Percentiles rank a stretch among this genome's conserved stretches.
phyloP scores from a whole-genome alignment of 2,797 vertebrate species.

The Galago senegalensis region DNA sequence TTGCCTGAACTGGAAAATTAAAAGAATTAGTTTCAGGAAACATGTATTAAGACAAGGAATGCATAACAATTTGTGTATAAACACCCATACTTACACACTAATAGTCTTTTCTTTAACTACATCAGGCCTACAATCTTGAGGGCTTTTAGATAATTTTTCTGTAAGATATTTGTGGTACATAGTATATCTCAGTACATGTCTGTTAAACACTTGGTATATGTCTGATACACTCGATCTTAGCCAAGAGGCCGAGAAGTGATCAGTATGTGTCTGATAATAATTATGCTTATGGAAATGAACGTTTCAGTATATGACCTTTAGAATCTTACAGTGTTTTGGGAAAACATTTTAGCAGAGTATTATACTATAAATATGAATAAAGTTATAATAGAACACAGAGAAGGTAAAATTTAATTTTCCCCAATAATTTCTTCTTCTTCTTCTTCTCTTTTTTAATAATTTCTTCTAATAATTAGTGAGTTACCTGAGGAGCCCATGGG shows the following conservation, averaged over 20 bases:
- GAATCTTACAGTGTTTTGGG: neutral
- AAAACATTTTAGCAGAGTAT: neutral
- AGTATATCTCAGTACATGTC: neutral
- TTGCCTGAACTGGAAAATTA: neutral
- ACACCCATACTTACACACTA: neutral
- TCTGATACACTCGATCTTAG: neutral
- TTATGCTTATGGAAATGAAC: neutral
- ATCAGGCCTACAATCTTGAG: too few species aligned
- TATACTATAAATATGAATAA: neutral
- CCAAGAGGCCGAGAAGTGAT: too few species aligned
- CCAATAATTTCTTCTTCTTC: neutral
- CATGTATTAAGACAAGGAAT: neutral
- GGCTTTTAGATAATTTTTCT: neutral
- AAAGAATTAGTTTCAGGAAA: neutral
- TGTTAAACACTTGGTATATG: neutral
- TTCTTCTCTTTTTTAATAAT: too few species aligned
- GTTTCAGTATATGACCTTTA: neutral
- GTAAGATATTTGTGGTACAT: neutral
- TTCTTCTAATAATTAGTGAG: neutral
- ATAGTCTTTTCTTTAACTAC: neutral
- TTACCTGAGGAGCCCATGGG: neutral
- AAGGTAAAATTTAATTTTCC: neutral
- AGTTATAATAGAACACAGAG: neutral
- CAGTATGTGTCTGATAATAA: neutral
- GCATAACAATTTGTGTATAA: neutral